Percentiles rank a stretch among this genome's conserved stretches.
Evolutionary conservation across 2,797 vertebrate species (phyloP).

Genomic region (Scolopax bukidnonensis): DNA sequence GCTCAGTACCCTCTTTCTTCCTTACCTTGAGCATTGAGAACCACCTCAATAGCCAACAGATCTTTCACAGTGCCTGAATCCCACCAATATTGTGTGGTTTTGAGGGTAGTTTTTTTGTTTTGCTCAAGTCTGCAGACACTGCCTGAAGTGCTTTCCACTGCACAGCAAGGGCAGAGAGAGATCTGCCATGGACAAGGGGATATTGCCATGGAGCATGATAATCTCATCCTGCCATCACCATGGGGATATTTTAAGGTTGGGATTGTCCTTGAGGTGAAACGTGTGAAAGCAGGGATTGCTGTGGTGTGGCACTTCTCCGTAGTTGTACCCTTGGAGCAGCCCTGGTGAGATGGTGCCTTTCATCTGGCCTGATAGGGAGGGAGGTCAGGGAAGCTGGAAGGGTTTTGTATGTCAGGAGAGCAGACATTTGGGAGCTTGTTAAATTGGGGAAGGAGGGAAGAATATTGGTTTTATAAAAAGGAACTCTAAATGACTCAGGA

Average conservation of each 20-base stretch:
- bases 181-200: neutral
- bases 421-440: constrained; percentile 10
- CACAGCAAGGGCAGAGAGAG: neutral
- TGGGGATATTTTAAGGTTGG: neutral
- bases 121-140: neutral
- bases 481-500: constrained; percentile 10
- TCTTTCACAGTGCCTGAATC: neutral
- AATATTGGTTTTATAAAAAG: constrained; percentile 6
- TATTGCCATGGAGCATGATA: fast-evolving
- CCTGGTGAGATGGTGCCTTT: neutral
- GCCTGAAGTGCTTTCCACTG: neutral
- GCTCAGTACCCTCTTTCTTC: neutral
- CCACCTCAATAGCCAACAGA: neutral
- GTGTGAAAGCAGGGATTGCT: neutral
- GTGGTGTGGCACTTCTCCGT: neutral
- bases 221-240: neutral
- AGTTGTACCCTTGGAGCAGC: neutral
- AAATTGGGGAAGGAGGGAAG: neutral
- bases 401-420: neutral
- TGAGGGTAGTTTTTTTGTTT: neutral
- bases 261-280: neutral
- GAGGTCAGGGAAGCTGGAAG: neutral
- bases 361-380: neutral
- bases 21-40: neutral
- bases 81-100: neutral